Evolutionary conservation across 30 jellyfish, hydroid and myxozoan species (phyloP).

Genomic region (Turritopsis rubra): DNA sequence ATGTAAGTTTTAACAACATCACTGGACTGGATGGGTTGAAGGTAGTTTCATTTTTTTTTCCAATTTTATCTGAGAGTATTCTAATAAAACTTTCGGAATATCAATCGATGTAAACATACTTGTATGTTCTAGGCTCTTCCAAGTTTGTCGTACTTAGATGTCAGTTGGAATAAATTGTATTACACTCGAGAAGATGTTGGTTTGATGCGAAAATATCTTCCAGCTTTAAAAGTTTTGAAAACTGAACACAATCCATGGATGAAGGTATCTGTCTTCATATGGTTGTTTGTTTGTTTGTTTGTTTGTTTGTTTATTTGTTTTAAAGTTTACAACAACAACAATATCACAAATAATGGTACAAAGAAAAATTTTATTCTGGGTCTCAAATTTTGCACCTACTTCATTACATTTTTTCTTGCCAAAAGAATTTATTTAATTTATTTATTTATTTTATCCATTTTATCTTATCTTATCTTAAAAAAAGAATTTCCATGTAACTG

Average conservation of each 20-base stretch:
- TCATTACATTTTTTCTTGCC: too few relatives aligned
- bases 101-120: background rate
- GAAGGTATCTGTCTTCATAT: conserved; percentile 37
- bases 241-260: conserved; percentile 69
- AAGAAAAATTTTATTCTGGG: too few relatives aligned
- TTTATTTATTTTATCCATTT: too few relatives aligned
- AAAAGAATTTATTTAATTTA: too few relatives aligned
- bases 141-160: conserved; percentile 44
- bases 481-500: too few relatives aligned
- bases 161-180: conserved; percentile 67
- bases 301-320: too few relatives aligned
- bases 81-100: too few relatives aligned
- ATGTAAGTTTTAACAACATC: conserved; percentile 74
- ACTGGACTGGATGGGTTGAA: conserved; percentile 63
- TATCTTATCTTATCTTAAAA: too few relatives aligned
- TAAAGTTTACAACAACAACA: too few relatives aligned
- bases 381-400: too few relatives aligned
- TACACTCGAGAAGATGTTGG: conserved; percentile 89
- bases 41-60: conserved; percentile 21
- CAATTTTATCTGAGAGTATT: background rate
- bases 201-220: conserved; percentile 53
- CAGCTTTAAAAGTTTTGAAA: conserved; percentile 39
- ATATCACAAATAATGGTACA: too few relatives aligned
- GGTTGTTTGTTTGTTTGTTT: too few relatives aligned
- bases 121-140: conserved; percentile 41